Conservation (phyloP, 2,888 invertebrate genomes). For the Pristionchus entomophagus region DNA sequence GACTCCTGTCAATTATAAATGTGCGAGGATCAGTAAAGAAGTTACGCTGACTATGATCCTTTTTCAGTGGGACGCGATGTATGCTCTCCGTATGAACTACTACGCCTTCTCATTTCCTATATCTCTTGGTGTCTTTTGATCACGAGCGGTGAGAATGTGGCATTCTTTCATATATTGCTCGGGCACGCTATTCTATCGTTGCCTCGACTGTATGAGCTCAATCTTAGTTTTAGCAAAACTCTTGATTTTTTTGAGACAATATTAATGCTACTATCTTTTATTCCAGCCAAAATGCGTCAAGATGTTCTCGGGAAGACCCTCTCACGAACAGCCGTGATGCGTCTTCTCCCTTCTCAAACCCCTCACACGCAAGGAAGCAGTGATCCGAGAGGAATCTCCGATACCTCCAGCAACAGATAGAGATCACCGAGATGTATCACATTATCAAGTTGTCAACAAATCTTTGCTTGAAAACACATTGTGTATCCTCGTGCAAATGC, state of each 20-base stretch:
- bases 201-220: neutral
- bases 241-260: neutral
- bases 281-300: neutral
- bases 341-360: neutral
- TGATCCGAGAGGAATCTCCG: neutral
- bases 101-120: slow-evolving; percentile 12
- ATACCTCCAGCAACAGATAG: neutral
- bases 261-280: too few relatives aligned
- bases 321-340: neutral
- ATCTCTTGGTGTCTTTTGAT: slow-evolving; percentile 13
- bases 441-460: neutral
- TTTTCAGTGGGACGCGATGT: slow-evolving; percentile 10
- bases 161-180: too few relatives aligned
- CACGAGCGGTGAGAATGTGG: neutral
- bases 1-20: neutral
- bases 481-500: neutral
- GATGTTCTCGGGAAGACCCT: slow-evolving; percentile 1
- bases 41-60: neutral
- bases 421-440: neutral
- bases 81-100: slow-evolving; percentile 19
- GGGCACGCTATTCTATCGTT: too few relatives aligned
- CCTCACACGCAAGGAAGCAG: neutral
- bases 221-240: neutral
- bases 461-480: neutral
- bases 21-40: too few relatives aligned